These are phyloP conservation scores for Artemia sinica DNA, from an alignment of 2,888 invertebrate species.

Conservation along the genomic window DNA sequence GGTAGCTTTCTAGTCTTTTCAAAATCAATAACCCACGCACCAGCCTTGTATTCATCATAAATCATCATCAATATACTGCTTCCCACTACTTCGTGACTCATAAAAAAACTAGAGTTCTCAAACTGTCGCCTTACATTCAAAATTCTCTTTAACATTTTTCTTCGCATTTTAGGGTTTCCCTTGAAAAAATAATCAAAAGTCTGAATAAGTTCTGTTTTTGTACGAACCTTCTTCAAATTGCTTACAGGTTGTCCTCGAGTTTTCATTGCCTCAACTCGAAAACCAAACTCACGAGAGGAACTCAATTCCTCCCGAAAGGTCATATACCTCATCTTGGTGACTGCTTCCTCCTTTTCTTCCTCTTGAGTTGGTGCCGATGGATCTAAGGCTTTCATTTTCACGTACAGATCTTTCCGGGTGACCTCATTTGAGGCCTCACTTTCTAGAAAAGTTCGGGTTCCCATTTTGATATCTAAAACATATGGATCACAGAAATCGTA, in stretches of 20 bases:
- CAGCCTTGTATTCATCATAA: conserved; percentile 68
- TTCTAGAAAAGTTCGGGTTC: conserved; percentile 84
- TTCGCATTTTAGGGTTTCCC: conserved; percentile 42
- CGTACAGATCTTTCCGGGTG: conserved; percentile 69
- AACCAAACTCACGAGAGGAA: conserved; percentile 78
- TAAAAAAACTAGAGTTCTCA: conserved; percentile 67
- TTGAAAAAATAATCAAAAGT: conserved; percentile 58
- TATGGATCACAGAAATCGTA: conserved; percentile 77
- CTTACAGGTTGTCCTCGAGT: conserved; percentile 62
- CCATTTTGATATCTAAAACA: conserved; percentile 96
- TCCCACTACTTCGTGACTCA: conserved; percentile 74
- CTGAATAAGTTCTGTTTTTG: conserved; percentile 50
- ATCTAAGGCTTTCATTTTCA: conserved; percentile 74
- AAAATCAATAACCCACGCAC: conserved; percentile 93
- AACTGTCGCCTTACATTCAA: conserved; percentile 57
- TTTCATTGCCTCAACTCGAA: conserved; percentile 88
- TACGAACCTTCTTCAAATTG: conserved; percentile 70
- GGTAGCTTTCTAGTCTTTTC: conserved; percentile 71
- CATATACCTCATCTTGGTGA: conserved; percentile 94
- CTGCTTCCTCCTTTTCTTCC: conserved; percentile 60
- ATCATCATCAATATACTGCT: conserved; percentile 86
- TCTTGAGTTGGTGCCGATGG: conserved; percentile 63
- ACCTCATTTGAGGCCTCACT: conserved; percentile 76
- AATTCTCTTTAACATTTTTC: conserved; percentile 52
- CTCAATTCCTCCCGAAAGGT: conserved; percentile 82